A percentile compares a stretch with the other conserved stretches of the same genome.
These are phyloP conservation scores for Somateria mollissima DNA, from an alignment of 2,797 vertebrate species.

Conservation along the genomic window DNA sequence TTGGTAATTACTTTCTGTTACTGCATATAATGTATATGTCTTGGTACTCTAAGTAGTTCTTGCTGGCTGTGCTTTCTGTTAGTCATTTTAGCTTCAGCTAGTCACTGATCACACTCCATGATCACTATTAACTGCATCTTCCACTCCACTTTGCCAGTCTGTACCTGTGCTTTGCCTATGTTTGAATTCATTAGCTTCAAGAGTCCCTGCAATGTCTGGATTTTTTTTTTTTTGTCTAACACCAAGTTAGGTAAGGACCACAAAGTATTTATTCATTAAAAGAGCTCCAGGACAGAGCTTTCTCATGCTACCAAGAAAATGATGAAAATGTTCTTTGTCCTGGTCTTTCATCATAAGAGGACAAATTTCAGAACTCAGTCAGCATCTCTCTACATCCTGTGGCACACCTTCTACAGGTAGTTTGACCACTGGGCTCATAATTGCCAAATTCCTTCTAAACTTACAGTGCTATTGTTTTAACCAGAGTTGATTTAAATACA, in stretches of 20 bases:
- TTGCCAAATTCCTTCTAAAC: not conserved
- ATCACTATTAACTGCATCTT: not conserved
- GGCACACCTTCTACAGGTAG: not conserved
- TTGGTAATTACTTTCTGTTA: not conserved
- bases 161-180: not conserved
- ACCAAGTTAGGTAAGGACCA: not conserved
- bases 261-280: not conserved
- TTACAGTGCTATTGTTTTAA: fast-evolving
- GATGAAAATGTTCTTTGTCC: fast-evolving
- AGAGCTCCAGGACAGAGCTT: not conserved
- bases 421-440: not conserved
- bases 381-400: fast-evolving
- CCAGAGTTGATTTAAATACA: not conserved
- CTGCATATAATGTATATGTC: not conserved
- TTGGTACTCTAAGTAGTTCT: not conserved
- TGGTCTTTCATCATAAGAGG: fast-evolving
- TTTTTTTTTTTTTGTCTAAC: not conserved
- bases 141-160: not conserved
- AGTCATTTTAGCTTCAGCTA: not conserved
- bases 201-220: not conserved
- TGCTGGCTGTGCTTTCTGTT: not conserved
- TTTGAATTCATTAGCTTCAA: not conserved
- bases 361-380: not conserved
- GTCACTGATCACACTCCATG: not conserved
- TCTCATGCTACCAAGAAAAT: not conserved